Conservation (phyloP, 2,113 vertebrate genomes). For the Sphaerodactylus townsendi region DNA sequence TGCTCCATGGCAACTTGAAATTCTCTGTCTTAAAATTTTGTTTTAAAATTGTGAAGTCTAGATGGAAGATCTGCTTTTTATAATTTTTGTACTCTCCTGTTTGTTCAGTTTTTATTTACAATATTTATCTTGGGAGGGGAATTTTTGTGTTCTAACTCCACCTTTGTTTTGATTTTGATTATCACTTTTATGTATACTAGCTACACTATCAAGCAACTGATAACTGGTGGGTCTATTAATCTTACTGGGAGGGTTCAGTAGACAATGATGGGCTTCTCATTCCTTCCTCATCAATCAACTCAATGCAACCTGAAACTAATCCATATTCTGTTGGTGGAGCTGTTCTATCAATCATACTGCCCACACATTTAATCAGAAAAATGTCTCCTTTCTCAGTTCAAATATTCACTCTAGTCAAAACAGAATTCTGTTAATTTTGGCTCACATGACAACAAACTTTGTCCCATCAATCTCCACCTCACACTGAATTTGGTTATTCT, state of each 20-base stretch:
- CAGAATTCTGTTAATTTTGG: background rate
- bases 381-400: background rate
- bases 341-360: background rate
- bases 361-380: background rate
- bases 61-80: too few species aligned
- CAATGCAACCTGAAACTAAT: background rate
- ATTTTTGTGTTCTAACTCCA: background rate
- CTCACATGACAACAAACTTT: background rate
- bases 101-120: background rate
- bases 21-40: background rate
- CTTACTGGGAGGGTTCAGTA: background rate
- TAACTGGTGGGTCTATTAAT: background rate
- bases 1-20: background rate
- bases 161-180: slow-evolving; percentile 26
- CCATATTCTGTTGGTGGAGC: background rate
- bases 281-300: slow-evolving; percentile 5
- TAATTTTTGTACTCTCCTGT: slow-evolving; percentile 29
- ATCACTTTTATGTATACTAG: background rate
- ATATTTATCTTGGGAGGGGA: slow-evolving; percentile 13
- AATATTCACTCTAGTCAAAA: background rate
- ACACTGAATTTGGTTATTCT: too few species aligned
- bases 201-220: background rate
- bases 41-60: background rate
- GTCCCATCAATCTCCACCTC: too few species aligned
- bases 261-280: background rate